phyloP scores from a whole-genome alignment of 1,140 invertebrate genomes.

The Ceratina calcarata region DNA sequence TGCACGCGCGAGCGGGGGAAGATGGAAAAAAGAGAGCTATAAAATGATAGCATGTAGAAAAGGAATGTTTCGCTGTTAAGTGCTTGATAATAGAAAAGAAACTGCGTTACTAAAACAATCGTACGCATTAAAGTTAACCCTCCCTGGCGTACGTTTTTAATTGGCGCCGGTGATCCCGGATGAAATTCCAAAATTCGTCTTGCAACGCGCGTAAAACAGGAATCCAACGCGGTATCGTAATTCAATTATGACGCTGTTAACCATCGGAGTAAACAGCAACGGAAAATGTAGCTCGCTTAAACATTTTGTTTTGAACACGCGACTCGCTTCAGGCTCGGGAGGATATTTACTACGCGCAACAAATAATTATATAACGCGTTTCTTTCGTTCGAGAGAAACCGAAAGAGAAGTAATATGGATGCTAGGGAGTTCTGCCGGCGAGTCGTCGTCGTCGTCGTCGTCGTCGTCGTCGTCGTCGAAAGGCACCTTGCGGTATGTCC shows the following conservation, averaged over 20 bases:
- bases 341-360: slow-evolving; percentile 12
- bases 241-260: slow-evolving; percentile 14
- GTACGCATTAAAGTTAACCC: slow-evolving; percentile 41
- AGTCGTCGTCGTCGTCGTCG: too few species aligned
- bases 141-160: slow-evolving; percentile 52
- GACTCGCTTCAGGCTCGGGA: neutral
- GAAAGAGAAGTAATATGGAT: neutral
- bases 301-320: neutral
- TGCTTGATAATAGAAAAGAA: slow-evolving; percentile 64
- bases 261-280: neutral
- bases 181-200: slow-evolving; percentile 13
- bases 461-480: slow-evolving; percentile 38
- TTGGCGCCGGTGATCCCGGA: slow-evolving; percentile 30
- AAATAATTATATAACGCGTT: slow-evolving; percentile 41
- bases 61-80: slow-evolving; percentile 72
- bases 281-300: neutral
- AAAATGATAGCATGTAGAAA: slow-evolving; percentile 53
- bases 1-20: slow-evolving; percentile 20
- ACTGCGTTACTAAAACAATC: slow-evolving; percentile 74
- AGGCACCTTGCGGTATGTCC: slow-evolving; percentile 49
- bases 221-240: slow-evolving; percentile 10
- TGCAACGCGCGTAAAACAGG: neutral
- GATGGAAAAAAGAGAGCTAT: slow-evolving; percentile 38
- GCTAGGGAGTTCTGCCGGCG: slow-evolving; percentile 28
- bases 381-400: slow-evolving; percentile 14